Evolutionary conservation across 2,888 invertebrate species (phyloP).

Genomic region (Halocaridina rubra): DNA sequence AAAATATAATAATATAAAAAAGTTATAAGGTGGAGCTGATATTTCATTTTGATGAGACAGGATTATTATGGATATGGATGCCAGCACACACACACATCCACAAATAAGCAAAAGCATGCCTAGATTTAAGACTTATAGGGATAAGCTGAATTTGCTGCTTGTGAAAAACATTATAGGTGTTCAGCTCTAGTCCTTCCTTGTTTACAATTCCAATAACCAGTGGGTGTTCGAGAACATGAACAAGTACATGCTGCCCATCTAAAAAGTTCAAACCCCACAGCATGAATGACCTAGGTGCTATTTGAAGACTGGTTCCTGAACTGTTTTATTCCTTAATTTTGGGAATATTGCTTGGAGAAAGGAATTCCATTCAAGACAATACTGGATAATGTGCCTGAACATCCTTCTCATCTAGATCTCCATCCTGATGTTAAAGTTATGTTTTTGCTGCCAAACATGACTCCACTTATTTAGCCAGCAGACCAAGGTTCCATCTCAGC

Average conservation of each 20-base stretch:
- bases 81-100: neutral
- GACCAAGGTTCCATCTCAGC: too few species aligned
- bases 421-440: too few species aligned
- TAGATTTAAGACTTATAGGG: neutral
- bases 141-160: too few species aligned
- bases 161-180: neutral
- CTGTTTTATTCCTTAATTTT: neutral
- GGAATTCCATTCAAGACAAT: neutral
- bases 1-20: neutral
- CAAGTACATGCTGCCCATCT: neutral
- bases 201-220: neutral
- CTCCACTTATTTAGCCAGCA: too few species aligned
- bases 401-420: neutral
- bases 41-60: neutral
- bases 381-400: neutral
- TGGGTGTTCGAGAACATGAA: neutral
- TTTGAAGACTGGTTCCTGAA: neutral
- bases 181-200: neutral
- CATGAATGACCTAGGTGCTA: neutral
- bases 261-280: neutral
- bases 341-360: neutral
- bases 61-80: neutral
- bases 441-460: too few species aligned
- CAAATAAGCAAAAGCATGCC: neutral
- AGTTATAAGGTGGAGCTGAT: neutral